phyloP scores from a whole-genome alignment of 2,113 vertebrate genomes.

The Lepisosteus oculatus region DNA sequence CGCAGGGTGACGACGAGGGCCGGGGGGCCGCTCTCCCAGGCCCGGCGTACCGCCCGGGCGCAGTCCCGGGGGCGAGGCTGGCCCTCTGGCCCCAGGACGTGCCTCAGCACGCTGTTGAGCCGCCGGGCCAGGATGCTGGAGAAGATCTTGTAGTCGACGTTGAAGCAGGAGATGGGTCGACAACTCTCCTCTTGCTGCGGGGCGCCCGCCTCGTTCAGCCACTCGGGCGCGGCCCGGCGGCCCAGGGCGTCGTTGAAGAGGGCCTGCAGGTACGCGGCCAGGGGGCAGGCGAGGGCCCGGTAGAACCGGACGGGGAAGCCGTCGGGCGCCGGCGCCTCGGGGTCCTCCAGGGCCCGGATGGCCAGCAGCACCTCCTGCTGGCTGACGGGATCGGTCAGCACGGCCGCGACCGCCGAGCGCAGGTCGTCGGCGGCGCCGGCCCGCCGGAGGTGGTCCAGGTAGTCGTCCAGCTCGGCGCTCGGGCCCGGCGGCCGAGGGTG shows the following conservation, averaged over 20 bases:
- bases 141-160: conserved; percentile 29
- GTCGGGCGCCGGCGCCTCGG: conserved; percentile 8
- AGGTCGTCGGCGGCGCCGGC: conserved; percentile 18
- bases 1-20: conserved; percentile 11
- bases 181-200: background rate
- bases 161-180: background rate
- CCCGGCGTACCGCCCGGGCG: conserved; percentile 3
- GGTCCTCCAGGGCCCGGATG: conserved; percentile 17
- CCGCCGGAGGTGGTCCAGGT: conserved; percentile 24
- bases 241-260: conserved; percentile 30
- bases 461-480: conserved; percentile 15
- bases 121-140: conserved; percentile 23
- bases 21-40: conserved; percentile 1
- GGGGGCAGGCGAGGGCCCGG: conserved; percentile 19
- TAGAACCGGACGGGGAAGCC: conserved; percentile 29
- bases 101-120: conserved; percentile 15
- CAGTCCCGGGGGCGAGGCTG: background rate
- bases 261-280: conserved; percentile 24
- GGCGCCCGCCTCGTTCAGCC: background rate
- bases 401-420: background rate
- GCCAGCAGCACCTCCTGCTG: conserved; percentile 24
- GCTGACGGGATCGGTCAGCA: conserved; percentile 19
- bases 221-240: background rate
- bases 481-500: background rate
- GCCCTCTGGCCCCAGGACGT: conserved; percentile 12